Evolutionary conservation across 2,797 vertebrate genomes (phyloP).

Genomic region (Thunnus albacares): DNA sequence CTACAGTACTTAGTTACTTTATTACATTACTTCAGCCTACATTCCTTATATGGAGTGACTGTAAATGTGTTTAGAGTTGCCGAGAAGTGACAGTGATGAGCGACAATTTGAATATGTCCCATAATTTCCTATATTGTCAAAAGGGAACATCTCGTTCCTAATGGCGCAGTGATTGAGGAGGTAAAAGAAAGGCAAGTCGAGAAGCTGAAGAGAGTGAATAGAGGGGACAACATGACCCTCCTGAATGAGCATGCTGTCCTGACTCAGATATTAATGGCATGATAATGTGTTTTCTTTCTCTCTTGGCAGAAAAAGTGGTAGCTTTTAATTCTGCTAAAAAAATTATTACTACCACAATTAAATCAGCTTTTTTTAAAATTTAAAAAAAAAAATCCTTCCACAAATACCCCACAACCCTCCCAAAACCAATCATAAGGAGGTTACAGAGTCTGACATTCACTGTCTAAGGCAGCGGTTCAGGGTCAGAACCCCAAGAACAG

Average conservation of each 20-base stretch:
- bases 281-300: not conserved
- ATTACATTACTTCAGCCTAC: not conserved
- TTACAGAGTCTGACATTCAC: not conserved
- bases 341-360: not conserved
- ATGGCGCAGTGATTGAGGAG: constrained; percentile 10
- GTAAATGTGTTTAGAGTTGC: not conserved
- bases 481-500: not conserved
- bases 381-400: too few relatives aligned
- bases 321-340: not conserved
- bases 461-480: not conserved
- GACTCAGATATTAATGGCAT: not conserved
- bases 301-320: not conserved
- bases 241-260: constrained; percentile 1
- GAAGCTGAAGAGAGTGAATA: not conserved
- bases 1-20: not conserved
- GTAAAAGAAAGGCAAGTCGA: not conserved
- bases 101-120: not conserved
- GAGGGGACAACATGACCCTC: constrained; percentile 10
- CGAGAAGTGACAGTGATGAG: constrained; percentile 11
- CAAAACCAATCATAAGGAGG: not conserved
- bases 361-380: not conserved
- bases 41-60: not conserved
- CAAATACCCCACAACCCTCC: too few relatives aligned
- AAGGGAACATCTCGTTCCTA: constrained; percentile 22
- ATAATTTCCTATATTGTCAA: constrained; percentile 5